Evolutionary conservation across 2,113 vertebrate species (phyloP).

Genomic region (Trogon melanurus): DNA sequence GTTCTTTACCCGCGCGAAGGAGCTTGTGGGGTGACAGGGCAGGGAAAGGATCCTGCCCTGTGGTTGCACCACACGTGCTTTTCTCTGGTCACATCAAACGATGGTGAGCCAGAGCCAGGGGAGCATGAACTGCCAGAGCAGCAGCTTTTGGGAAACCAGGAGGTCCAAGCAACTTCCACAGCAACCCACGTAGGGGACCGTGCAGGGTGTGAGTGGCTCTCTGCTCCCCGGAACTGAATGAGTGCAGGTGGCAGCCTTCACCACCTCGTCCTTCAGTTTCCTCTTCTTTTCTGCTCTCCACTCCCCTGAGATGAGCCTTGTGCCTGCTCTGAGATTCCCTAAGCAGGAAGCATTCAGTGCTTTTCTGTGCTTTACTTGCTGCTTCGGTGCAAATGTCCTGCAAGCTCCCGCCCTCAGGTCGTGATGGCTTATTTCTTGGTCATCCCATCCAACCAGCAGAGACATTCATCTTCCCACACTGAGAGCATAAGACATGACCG

Average conservation of each 20-base stretch:
- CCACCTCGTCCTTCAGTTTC: neutral
- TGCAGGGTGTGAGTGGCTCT: neutral
- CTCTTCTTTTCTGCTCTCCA: neutral
- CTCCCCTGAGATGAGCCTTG: neutral
- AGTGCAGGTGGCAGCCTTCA: neutral
- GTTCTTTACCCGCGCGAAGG: neutral
- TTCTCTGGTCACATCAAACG: neutral
- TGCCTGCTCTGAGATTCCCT: neutral
- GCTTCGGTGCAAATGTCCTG: neutral
- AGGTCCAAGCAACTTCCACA: neutral
- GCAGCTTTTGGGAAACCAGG: neutral
- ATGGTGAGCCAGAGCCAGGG: neutral
- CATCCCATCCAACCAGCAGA: neutral
- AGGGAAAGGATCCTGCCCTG: neutral
- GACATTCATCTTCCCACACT: neutral
- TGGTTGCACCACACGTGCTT: accelerated
- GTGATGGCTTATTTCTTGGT: neutral
- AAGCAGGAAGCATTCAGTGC: neutral
- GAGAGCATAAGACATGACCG: neutral
- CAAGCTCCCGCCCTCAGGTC: neutral
- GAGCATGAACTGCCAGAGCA: accelerated
- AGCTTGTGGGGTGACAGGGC: neutral
- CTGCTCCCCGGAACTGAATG: neutral
- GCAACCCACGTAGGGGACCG: accelerated
- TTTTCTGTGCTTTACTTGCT: neutral